Base-by-base conservation (phyloP, 1,140 invertebrate species). In the Lordiphosa collinella region DNA sequence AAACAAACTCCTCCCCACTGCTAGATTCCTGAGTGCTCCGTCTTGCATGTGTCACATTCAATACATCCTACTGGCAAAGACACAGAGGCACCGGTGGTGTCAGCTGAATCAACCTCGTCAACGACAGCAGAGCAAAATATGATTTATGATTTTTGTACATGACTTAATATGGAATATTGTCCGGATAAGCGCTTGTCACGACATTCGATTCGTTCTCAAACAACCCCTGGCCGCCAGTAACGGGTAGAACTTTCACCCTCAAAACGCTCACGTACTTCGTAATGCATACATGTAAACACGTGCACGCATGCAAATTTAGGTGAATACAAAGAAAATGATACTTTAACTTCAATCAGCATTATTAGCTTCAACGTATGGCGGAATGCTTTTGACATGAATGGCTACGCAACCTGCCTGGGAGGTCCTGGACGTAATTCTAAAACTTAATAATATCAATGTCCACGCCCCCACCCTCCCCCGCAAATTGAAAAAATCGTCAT, bases 101-200 rank as follows among this genome's bases (percentile, higher is more conserved):
- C 41, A 44, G 41, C 22, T 44, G 12, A 44, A 29, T 44, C 41
- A 12, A 29, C 41, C 41, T 44, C 29, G 41, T 12, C 41, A 44
- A 25, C 13, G 41, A 31, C 22, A 13, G 11, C 41, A 44, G 13
- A 44, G 29, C 41, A 29, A 31, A 44, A 44, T 14, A 22, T 51
- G 48, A 51, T 51, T 51, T 51, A 51, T 51, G 48, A 37, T 37
- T 29, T 51, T 51, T 51, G 13, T 51, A 51, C 48, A 51, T 51
- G 48, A 51, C 48, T 37, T 37, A 51, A 51, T 51, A 51, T 51
- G 34, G 25, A 38, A 38, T 38, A 18, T 36, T 38, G 35, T 35
- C 8, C 5, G 35, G 16, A 37, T 38, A 51, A 51, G 11, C 35
- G 48, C 35, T 25, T 51, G 48, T 37, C 48, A 51, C 18, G 48